Evolutionary conservation across 2,888 invertebrate genomes (phyloP).

Genomic region (Laothoe populi): DNA sequence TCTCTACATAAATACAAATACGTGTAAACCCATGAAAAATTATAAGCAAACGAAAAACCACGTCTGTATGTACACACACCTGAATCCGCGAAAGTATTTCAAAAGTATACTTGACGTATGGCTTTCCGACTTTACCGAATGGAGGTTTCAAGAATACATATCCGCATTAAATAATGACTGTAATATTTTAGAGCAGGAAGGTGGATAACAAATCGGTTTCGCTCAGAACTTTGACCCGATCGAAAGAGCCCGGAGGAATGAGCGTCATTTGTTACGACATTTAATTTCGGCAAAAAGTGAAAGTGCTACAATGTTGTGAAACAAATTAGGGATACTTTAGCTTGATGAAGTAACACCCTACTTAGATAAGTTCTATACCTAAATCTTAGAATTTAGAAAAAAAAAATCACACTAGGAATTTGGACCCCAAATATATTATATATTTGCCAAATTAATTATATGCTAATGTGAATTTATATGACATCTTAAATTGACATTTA

Average conservation of each 20-base stretch:
- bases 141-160: background rate
- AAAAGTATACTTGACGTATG: slow-evolving; percentile 12
- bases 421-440: too few relatives aligned
- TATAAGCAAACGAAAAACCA: background rate
- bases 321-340: too few relatives aligned
- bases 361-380: too few relatives aligned
- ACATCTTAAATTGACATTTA: too few relatives aligned
- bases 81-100: background rate
- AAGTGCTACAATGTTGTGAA: too few relatives aligned
- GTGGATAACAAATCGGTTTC: slow-evolving; percentile 1
- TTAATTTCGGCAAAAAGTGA: background rate
- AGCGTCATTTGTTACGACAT: background rate
- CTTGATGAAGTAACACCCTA: too few relatives aligned
- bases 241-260: background rate
- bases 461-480: too few relatives aligned
- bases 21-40: too few relatives aligned
- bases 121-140: background rate
- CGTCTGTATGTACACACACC: background rate
- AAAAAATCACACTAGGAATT: too few relatives aligned
- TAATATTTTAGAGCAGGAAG: slow-evolving; percentile 1
- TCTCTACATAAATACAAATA: too few relatives aligned
- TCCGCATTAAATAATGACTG: slow-evolving; percentile 5
- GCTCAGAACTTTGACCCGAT: slow-evolving; percentile 7
- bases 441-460: too few relatives aligned
- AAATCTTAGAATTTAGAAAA: too few relatives aligned